Conservation (phyloP, 1,140 invertebrate genomes). For the Drosophila persimilis region DNA sequence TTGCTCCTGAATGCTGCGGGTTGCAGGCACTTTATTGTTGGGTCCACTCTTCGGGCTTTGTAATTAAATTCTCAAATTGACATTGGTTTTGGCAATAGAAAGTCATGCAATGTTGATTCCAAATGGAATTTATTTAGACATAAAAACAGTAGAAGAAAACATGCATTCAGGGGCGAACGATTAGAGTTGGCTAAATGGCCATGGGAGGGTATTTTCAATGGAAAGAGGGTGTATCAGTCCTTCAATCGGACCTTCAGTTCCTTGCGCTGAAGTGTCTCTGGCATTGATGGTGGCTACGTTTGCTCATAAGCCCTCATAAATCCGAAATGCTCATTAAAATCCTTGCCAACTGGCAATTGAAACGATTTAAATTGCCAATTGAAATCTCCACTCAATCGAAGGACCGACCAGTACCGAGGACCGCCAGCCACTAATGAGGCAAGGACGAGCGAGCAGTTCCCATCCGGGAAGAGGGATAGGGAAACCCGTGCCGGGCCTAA, state of each 20-base stretch:
- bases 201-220: neutral
- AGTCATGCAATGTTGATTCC: constrained; percentile 66
- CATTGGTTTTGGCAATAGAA: constrained; percentile 30
- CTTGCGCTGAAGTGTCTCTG: neutral
- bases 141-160: neutral
- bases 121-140: constrained; percentile 56
- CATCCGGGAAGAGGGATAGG: neutral
- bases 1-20: constrained; percentile 28
- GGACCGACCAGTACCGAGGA: constrained; percentile 20
- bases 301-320: constrained; percentile 20
- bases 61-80: constrained; percentile 71
- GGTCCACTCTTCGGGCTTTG: constrained; percentile 20
- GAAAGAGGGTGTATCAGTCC: neutral
- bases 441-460: constrained; percentile 9
- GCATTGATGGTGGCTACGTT: neutral
- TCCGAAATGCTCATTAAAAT: constrained; percentile 45
- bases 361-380: constrained; percentile 46
- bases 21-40: constrained; percentile 22
- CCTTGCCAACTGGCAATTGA: constrained; percentile 39
- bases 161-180: neutral
- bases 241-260: no score
- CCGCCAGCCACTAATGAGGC: constrained; percentile 63
- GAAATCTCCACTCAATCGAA: constrained; percentile 47
- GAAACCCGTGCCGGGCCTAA: constrained; percentile 57
- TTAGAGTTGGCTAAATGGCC: no score